Conservation (phyloP, 2,888 invertebrate genomes). For the Sinodicranocentrus sp. region DNA sequence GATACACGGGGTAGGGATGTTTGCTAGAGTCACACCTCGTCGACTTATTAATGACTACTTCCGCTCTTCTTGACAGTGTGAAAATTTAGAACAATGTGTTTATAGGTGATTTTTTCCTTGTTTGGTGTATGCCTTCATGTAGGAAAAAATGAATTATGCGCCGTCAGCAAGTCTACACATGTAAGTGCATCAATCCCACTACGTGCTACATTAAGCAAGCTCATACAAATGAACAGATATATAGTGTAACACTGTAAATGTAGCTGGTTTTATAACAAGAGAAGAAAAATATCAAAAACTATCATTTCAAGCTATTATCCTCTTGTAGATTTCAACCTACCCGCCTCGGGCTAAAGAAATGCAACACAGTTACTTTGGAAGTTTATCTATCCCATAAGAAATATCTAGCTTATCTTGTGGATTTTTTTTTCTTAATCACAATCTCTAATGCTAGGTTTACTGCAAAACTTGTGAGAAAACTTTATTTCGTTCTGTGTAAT, state of each 20-base stretch:
- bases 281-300: too few relatives aligned
- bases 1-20: slow-evolving; percentile 10
- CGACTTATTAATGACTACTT: slow-evolving; percentile 29
- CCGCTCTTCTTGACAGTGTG: slow-evolving; percentile 13
- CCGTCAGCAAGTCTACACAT: slow-evolving; percentile 26
- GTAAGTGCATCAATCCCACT: not conserved
- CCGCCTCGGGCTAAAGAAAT: not conserved
- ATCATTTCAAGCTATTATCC: too few relatives aligned
- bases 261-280: too few relatives aligned
- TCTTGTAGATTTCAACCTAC: not conserved
- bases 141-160: not conserved
- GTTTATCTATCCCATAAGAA: not conserved
- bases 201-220: slow-evolving; percentile 1
- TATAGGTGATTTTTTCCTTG: not conserved
- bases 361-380: not conserved
- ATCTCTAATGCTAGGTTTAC: too few relatives aligned
- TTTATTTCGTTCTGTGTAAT: slow-evolving; percentile 23
- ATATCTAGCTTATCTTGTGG: too few relatives aligned
- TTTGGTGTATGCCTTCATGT: not conserved
- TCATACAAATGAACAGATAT: not conserved
- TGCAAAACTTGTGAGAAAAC: not conserved
- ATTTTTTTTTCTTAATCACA: too few relatives aligned
- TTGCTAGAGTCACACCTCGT: slow-evolving; percentile 24
- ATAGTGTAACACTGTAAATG: too few relatives aligned
- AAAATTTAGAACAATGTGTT: slow-evolving; percentile 37